Evolutionary conservation across 2,888 invertebrate genomes (phyloP), one percentile per base, ranked within the genome.

Genomic region (Mystacides longicornis): DNA sequence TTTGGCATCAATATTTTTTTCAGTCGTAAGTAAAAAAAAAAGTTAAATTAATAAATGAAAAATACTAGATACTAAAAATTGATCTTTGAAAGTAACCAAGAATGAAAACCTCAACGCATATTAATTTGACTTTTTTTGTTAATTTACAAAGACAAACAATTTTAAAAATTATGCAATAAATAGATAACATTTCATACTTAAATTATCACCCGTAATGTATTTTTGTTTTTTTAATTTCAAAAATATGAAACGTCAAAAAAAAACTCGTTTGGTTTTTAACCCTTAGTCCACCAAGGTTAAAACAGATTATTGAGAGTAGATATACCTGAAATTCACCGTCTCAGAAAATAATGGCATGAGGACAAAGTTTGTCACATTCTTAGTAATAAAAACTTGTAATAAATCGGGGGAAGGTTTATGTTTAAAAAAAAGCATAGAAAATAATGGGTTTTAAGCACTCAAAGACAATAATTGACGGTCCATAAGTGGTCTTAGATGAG

Each of bases 151-250:
- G 37, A 48, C 49, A 57, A 57, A 58, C 56, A 60, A 60, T 60
- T 58, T 57, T 37, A 37, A 37, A 37, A 37, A 37, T n/a, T 16
- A 37, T 37, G 4, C n/a, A 37, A 14, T 7, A 37, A 37, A 7
- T 3, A 37, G 56, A 59, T 59, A 75, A 76, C 77, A 71, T 74
- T 75, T 75, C 77, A 77, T 74, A 76, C 20, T 37, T n/a, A 37
- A 37, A 37, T 27, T 77, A 77, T 77, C 77, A 77, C 77, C 76
- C 76, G 75, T 73, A 61, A 69, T 72, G 56, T 7, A 27, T 7
- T 37, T 37, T 37, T 37, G 14, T 37, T n/a, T n/a, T n/a, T n/a
- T n/a, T n/a, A n/a, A 37, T 37, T 37, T 37, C 37, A 37, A 37
- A 37, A 37, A n/a, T 37, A 37, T 37, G 37, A 37, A 37, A 37